Evolutionary conservation across 2,888 invertebrate genomes (phyloP), one percentile per base, ranked within the genome.

Genomic region (Hyalella azteca): DNA sequence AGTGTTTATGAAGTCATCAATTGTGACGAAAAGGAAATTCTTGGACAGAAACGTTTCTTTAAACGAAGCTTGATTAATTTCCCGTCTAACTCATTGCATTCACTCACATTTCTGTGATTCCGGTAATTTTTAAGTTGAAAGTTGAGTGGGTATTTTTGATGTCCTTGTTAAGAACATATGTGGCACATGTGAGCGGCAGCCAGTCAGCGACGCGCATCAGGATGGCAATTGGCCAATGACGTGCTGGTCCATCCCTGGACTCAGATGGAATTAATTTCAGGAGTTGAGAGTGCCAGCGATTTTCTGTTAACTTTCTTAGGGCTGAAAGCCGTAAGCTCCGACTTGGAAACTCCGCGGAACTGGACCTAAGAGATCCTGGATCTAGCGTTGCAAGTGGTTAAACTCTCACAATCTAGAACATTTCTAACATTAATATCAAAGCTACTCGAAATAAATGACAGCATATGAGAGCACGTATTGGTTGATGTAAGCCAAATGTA

Each of bases 231-330:
- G 66, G 66, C 66, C 66, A 66, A 66, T 66, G 66, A 66, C 66
- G 66, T 29, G n/a, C 36, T 36, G 36, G 66, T 66, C 66, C 36
- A 66, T 36, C 66, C 36, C 36, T 29, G 66, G 66, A 66, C 66
- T 66, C 66, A 66, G 66, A 66, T 66, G 66, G 66, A 66, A 36
- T 66, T 66, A 66, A 66, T 66, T 66, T 66, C 66, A 66, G 36
- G 66, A 66, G 66, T 66, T 66, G 66, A 66, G 66, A 66, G 66
- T 36, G 32, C 66, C 36, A 36, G 66, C 66, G 66, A 66, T 66
- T 66, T 66, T 66, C 66, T 66, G 36, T 66, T 66, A 66, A 66
- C 66, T 66, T 66, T 66, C 66, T 36, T 11, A 11, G 29, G 36
- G 29, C 66, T 19, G 19, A 66, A 36, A 66, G 66, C 66, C 66